Conservation (phyloP, 2,113 vertebrate genomes). For the Ellobius talpinus region DNA sequence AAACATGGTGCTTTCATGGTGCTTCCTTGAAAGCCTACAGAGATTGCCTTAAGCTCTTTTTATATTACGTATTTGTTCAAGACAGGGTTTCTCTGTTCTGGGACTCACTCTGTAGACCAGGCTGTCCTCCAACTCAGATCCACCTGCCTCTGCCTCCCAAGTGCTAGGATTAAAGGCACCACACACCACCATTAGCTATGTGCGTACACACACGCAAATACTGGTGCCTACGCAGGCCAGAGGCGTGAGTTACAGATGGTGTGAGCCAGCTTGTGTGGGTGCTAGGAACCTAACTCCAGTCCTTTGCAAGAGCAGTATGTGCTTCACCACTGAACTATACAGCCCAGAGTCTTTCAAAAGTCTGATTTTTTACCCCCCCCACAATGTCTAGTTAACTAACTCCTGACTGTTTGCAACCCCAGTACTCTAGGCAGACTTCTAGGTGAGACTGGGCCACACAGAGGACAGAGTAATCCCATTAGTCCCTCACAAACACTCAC, state of each 20-base stretch:
- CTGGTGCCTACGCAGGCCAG: not conserved
- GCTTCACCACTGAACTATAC: not conserved
- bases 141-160: not conserved
- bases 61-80: not conserved
- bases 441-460: not conserved
- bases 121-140: not conserved
- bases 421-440: not conserved
- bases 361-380: not conserved
- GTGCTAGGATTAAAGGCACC: not conserved
- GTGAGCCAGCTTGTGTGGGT: not conserved
- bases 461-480: not conserved
- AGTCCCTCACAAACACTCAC: slow-evolving; percentile 80
- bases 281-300: not conserved
- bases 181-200: not conserved
- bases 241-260: not conserved
- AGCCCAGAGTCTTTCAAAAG: not conserved
- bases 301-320: not conserved
- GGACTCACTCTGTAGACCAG: not conserved
- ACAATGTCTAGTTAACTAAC: not conserved
- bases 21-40: not conserved
- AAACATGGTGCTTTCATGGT: no score
- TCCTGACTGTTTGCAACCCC: not conserved
- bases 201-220: not conserved
- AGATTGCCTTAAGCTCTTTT: not conserved
- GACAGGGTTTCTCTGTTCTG: not conserved